Percentiles rank a stretch among this genome's conserved stretches.
These are phyloP conservation scores for Eucidaris tribuloides DNA, from an alignment of 35 echinoderm and acorn worm species.

Conservation along the genomic window DNA sequence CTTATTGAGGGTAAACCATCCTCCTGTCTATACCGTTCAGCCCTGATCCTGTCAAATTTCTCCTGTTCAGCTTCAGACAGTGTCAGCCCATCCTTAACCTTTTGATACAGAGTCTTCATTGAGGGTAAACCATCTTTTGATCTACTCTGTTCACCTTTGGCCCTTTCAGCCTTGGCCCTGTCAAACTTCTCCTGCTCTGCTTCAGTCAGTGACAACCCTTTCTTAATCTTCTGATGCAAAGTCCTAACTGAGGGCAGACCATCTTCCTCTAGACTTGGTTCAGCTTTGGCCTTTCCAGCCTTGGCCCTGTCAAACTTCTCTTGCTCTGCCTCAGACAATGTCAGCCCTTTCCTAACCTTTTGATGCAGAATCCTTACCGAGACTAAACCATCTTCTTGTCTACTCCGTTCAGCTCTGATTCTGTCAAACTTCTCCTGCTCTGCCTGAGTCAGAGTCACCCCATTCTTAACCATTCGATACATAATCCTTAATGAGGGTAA, in stretches of 20 bases:
- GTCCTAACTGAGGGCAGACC: background rate
- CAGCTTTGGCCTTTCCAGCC: background rate
- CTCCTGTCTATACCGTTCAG: background rate
- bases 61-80: background rate
- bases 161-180: background rate
- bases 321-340: background rate
- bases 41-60: slow-evolving; percentile 1
- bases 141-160: background rate
- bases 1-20: background rate
- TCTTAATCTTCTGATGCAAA: background rate
- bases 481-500: background rate
- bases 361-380: background rate
- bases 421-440: slow-evolving; percentile 23
- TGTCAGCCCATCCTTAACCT: background rate
- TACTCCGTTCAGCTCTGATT: background rate
- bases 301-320: slow-evolving; percentile 17
- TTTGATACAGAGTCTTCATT: background rate
- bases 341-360: background rate
- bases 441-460: background rate
- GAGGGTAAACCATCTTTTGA: background rate
- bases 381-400: background rate
- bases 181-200: slow-evolving; percentile 11
- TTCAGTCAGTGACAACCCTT: background rate
- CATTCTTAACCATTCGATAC: background rate
- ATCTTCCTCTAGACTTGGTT: background rate